phyloP scores from a whole-genome alignment of 2,888 invertebrate genomes.

The Tenthredo distinguenda region DNA sequence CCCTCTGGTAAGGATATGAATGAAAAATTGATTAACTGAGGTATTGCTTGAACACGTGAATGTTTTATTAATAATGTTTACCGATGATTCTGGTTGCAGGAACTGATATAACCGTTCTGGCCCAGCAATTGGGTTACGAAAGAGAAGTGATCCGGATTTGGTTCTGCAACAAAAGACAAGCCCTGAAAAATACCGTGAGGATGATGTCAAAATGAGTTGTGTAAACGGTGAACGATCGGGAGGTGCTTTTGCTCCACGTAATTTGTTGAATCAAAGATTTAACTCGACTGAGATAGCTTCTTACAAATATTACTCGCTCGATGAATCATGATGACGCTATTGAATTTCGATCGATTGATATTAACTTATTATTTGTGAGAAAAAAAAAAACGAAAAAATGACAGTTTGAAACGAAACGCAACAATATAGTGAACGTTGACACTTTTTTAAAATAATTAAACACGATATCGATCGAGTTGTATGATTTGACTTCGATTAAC shows the following conservation, averaged over 20 bases:
- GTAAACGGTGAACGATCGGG: constrained; percentile 73
- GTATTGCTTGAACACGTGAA: neutral
- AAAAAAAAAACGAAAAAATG: constrained; percentile 34
- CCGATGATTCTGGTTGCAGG: constrained; percentile 82
- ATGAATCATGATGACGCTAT: constrained; percentile 17
- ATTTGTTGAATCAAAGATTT: neutral
- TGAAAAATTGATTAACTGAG: neutral
- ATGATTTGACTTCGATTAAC: neutral
- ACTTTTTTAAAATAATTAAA: neutral
- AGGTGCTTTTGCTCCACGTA: neutral
- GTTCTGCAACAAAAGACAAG: constrained; percentile 99
- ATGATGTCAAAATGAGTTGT: constrained; percentile 93
- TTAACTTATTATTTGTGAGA: constrained; percentile 64
- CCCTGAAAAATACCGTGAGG: constrained; percentile 97
- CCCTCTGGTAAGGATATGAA: constrained; percentile 89
- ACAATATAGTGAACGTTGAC: neutral
- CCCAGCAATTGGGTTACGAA: constrained; percentile 97
- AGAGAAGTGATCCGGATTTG: constrained; percentile 99
- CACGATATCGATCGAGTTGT: constrained; percentile 55
- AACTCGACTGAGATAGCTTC: constrained; percentile 6
- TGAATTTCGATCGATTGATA: constrained; percentile 62
- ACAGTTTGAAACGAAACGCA: constrained; percentile 57
- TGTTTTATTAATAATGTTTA: constrained; percentile 21
- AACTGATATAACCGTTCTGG: constrained; percentile 97
- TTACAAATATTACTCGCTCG: constrained; percentile 53